Conservation (phyloP, 2,888 invertebrate species). For the Biston stratarius region DNA sequence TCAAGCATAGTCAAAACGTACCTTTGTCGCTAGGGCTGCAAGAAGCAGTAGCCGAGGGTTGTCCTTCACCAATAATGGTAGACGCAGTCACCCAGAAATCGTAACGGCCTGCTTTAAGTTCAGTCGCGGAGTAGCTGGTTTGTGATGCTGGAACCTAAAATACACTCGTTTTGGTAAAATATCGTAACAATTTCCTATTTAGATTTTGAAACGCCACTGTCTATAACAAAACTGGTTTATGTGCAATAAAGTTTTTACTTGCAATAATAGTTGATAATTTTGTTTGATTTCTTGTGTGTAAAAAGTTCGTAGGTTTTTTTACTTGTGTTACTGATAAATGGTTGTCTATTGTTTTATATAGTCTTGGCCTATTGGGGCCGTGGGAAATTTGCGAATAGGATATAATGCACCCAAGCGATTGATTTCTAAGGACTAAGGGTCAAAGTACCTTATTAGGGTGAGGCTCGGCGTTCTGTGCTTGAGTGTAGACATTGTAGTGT, state of each 20-base stretch:
- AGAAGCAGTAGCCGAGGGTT: conserved; percentile 94
- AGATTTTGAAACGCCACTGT: too few relatives aligned
- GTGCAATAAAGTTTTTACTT: too few relatives aligned
- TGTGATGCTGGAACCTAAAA: conserved; percentile 90
- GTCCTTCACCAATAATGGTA: conserved; percentile 97
- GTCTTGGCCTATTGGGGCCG: too few relatives aligned
- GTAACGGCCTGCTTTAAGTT: conserved; percentile 93
- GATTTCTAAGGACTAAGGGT: neutral
- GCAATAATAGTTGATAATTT: too few relatives aligned
- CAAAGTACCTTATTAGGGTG: conserved; percentile 89
- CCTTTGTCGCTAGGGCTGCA: conserved; percentile 94
- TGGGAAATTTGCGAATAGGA: too few relatives aligned
- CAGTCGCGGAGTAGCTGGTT: conserved; percentile 95
- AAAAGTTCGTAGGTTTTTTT: too few relatives aligned
- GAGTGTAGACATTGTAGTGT: conserved; percentile 96
- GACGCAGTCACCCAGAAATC: conserved; percentile 98
- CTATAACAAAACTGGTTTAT: too few relatives aligned
- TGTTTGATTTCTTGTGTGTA: too few relatives aligned
- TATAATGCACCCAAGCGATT: too few relatives aligned
- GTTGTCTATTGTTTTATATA: too few relatives aligned
- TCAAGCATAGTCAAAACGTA: conserved; percentile 52
- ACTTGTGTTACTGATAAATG: too few relatives aligned
- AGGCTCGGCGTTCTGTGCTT: conserved; percentile 90
- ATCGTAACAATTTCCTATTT: neutral
- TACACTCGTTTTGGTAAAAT: neutral